phyloP scores from a whole-genome alignment of 92 coral and sea anemone species.

The Zoanthus sansibaricus region DNA sequence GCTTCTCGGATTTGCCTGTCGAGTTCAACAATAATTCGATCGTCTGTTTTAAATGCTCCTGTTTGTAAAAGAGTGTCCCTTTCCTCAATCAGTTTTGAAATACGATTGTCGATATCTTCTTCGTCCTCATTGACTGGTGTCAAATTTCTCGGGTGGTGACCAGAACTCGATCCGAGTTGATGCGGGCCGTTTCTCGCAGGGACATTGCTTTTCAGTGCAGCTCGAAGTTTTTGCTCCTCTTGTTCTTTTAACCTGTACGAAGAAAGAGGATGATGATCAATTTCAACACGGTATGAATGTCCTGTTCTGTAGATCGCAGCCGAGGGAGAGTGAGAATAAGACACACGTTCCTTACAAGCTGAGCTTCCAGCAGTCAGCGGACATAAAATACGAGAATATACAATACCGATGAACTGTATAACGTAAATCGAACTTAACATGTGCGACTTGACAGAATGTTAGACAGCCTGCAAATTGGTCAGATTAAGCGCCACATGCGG shows the following conservation, averaged over 20 bases:
- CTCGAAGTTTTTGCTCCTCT: constrained; percentile 72
- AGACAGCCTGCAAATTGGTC: too few relatives aligned
- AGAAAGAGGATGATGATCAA: too few relatives aligned
- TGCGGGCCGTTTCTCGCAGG: constrained; percentile 46
- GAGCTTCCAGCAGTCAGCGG: too few relatives aligned
- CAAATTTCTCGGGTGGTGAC: constrained; percentile 37
- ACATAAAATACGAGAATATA: too few relatives aligned
- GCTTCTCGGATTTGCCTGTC: constrained; percentile 96
- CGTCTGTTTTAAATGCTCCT: constrained; percentile 95
- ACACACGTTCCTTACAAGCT: too few relatives aligned
- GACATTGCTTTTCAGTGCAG: constrained; percentile 21
- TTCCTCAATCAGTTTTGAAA: constrained; percentile 94
- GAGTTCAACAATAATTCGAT: constrained; percentile 92
- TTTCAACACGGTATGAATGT: too few relatives aligned
- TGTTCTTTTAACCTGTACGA: constrained; percentile 76
- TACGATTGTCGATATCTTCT: constrained; percentile 84
- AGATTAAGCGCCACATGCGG: too few relatives aligned
- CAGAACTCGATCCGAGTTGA: constrained; percentile 15
- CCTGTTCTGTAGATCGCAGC: too few relatives aligned
- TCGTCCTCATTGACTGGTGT: constrained; percentile 70
- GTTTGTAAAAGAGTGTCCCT: constrained; percentile 94
- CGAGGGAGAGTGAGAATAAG: too few relatives aligned
- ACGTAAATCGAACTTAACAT: too few relatives aligned
- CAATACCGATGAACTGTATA: too few relatives aligned
- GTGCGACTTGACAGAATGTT: too few relatives aligned